Conservation (phyloP, 2,113 vertebrate species). For the Sceloporus undulatus region DNA sequence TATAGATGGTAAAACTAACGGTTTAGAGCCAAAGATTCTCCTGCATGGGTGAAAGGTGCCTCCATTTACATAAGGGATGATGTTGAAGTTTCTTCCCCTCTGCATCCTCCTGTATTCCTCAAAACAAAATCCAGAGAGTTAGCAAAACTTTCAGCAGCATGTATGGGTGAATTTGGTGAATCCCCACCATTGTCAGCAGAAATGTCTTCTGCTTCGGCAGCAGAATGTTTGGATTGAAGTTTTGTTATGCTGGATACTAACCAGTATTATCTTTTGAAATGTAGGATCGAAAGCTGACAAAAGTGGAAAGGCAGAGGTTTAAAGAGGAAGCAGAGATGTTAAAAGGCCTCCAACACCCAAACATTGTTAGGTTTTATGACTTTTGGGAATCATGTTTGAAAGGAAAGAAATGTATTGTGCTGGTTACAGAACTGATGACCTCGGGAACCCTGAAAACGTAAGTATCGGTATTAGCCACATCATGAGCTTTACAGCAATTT, state of each 20-base stretch:
- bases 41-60: not conserved
- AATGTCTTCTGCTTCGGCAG: not conserved
- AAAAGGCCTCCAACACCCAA: slow-evolving; percentile 96
- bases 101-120: not conserved
- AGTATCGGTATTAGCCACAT: slow-evolving; percentile 65
- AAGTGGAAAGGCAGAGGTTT: slow-evolving; percentile 94
- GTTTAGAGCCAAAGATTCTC: not conserved
- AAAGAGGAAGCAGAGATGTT: slow-evolving; percentile 99
- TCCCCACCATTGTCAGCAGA: not conserved
- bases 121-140: not conserved
- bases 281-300: slow-evolving; percentile 95
- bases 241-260: not conserved
- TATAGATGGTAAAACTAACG: not conserved
- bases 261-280: slow-evolving; percentile 34
- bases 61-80: not conserved
- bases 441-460: slow-evolving; percentile 98
- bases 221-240: not conserved
- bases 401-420: slow-evolving; percentile 94
- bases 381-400: slow-evolving; percentile 97
- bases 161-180: slow-evolving; percentile 16
- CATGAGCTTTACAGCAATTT: slow-evolving; percentile 22
- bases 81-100: not conserved
- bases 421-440: slow-evolving; percentile 98
- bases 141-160: not conserved
- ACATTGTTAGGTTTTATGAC: slow-evolving; percentile 98